Evolutionary conservation across 2,888 invertebrate genomes (phyloP).

Genomic region (Allacma fusca): DNA sequence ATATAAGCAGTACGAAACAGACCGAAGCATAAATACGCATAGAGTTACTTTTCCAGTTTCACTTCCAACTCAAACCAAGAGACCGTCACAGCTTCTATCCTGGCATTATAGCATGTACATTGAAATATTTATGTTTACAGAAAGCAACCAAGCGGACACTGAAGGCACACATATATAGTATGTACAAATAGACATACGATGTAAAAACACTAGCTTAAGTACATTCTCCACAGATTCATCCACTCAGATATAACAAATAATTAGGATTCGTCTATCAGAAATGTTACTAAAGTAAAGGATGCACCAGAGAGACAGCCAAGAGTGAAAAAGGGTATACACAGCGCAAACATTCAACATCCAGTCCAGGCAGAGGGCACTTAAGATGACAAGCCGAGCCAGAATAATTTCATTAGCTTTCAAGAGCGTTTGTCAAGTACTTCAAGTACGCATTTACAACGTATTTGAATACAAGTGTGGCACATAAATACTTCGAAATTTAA

Average conservation of each 20-base stretch:
- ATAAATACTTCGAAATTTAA: not conserved
- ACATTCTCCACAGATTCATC: too few species aligned
- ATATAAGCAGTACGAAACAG: not conserved
- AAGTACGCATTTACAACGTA: not conserved
- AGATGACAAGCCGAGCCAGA: conserved; percentile 19
- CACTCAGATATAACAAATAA: too few species aligned
- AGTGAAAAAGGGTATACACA: not conserved
- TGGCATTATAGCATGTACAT: not conserved
- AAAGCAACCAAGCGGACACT: too few species aligned
- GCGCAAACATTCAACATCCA: conserved; percentile 1
- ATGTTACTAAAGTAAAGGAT: too few species aligned
- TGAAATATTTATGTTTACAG: not conserved
- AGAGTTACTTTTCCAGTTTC: not conserved
- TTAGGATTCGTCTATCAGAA: too few species aligned
- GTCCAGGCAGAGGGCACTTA: conserved; percentile 14
- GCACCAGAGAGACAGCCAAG: too few species aligned
- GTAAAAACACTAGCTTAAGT: too few species aligned
- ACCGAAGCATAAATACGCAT: not conserved
- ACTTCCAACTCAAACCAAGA: not conserved
- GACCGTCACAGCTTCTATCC: not conserved
- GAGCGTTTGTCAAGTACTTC: conserved; percentile 12
- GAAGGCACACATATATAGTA: too few species aligned
- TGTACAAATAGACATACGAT: too few species aligned
- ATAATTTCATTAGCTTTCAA: conserved; percentile 29
- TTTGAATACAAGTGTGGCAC: not conserved